Evolutionary conservation across 2,113 vertebrate species (phyloP).

Genomic region (Rhabdomys dilectus): DNA sequence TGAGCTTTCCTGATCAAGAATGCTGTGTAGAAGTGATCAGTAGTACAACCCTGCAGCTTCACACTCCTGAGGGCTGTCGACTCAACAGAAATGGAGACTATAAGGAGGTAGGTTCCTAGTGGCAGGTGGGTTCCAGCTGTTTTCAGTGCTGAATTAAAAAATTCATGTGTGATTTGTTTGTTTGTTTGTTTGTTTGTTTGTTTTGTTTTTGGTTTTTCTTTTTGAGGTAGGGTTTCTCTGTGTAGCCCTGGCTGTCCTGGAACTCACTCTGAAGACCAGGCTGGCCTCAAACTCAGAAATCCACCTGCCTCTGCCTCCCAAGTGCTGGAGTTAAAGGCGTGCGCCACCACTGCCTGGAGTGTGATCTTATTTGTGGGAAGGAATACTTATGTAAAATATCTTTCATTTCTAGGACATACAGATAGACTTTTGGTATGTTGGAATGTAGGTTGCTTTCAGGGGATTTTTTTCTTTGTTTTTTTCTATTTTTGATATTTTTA

Average conservation of each 20-base stretch:
- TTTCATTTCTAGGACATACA: constrained; percentile 22
- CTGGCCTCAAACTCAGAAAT: no score
- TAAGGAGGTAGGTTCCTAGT: constrained; percentile 90
- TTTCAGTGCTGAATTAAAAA: constrained; percentile 15
- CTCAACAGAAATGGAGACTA: constrained; percentile 94
- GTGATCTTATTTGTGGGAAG: background rate
- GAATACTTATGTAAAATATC: background rate
- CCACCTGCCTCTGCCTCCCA: no score
- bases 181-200: no score
- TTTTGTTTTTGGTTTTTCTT: no score
- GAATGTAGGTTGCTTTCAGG: background rate
- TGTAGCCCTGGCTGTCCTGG: no score
- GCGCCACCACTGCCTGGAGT: background rate
- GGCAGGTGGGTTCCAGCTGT: background rate
- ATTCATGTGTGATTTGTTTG: background rate
- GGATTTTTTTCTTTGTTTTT: background rate
- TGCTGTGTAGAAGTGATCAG: constrained; percentile 96
- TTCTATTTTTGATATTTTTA: background rate
- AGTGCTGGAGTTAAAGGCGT: no score
- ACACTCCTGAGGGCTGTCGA: constrained; percentile 93
- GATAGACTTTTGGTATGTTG: background rate
- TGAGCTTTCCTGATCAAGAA: constrained; percentile 89
- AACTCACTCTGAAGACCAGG: no score
- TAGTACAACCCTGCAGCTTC: constrained; percentile 93
- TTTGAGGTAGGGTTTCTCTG: no score